phyloP scores from a whole-genome alignment of 2,888 invertebrate species.

The Polydrusus cervinus region DNA sequence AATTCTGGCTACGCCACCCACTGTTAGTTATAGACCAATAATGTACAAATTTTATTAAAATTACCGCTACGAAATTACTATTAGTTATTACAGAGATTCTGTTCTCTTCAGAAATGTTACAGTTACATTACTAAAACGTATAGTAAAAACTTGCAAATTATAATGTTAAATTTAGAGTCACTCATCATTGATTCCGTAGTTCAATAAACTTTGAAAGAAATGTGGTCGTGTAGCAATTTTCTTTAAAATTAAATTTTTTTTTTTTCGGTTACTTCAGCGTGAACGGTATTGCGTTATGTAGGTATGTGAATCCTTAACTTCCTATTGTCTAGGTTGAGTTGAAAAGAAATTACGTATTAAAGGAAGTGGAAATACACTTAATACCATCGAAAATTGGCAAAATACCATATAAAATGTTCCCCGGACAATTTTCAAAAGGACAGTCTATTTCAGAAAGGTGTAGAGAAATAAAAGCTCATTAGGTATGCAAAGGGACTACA shows the following conservation, averaged over 20 bases:
- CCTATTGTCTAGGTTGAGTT: conserved; percentile 34
- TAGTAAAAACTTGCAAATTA: conserved; percentile 15
- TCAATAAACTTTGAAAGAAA: conserved; percentile 31
- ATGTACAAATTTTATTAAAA: too few species aligned
- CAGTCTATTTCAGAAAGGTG: too few species aligned
- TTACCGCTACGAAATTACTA: not conserved
- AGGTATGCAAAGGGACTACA: too few species aligned
- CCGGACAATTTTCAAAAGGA: too few species aligned
- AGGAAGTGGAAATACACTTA: conserved; percentile 4
- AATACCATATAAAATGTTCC: not conserved
- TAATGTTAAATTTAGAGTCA: conserved; percentile 17
- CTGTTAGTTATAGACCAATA: too few species aligned
- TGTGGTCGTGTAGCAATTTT: conserved; percentile 17
- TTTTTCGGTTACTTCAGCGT: conserved; percentile 3
- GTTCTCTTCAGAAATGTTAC: not conserved
- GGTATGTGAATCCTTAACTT: conserved; percentile 26
- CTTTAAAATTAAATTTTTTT: conserved; percentile 25
- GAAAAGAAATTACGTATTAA: conserved; percentile 28
- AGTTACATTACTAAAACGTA: not conserved
- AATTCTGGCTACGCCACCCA: too few species aligned
- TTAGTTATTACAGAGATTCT: too few species aligned
- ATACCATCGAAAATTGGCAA: not conserved
- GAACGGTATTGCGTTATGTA: conserved; percentile 24
- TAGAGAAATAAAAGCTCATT: too few species aligned
- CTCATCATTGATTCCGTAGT: conserved; percentile 28